These are phyloP conservation scores for Hemithea aestivaria DNA, from an alignment of 2,888 invertebrate species.

Conservation along the genomic window DNA sequence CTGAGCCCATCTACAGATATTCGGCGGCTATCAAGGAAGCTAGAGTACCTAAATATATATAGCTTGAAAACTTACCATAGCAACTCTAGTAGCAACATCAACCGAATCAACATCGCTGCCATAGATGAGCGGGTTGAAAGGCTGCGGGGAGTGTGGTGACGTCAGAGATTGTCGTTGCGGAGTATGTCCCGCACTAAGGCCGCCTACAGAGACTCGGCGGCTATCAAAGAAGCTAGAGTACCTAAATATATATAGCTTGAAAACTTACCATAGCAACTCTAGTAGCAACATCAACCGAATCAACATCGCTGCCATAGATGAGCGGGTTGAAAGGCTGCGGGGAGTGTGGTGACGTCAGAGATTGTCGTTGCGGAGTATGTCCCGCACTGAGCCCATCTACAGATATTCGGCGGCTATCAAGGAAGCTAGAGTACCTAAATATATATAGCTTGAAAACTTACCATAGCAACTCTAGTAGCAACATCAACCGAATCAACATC, in stretches of 20 bases:
- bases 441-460: too few relatives aligned
- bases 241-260: too few relatives aligned
- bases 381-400: too few relatives aligned
- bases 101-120: conserved; percentile 98
- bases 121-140: conserved; percentile 92
- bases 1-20: too few relatives aligned
- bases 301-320: conserved; percentile 95
- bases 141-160: conserved; percentile 67
- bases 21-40: conserved; percentile 65
- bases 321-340: too few relatives aligned
- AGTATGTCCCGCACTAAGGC: conserved; percentile 52
- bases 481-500: conserved; percentile 99
- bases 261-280: conserved; percentile 85
- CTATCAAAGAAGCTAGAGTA: conserved; percentile 67
- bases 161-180: conserved; percentile 68
- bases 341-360: too few relatives aligned
- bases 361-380: too few relatives aligned
- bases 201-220: conserved; percentile 62
- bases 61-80: too few relatives aligned
- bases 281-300: conserved; percentile 98
- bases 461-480: conserved; percentile 92
- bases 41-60: too few relatives aligned
- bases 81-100: conserved; percentile 98
- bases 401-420: too few relatives aligned
- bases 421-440: too few relatives aligned